Conservation (phyloP, 2,888 invertebrate species). For the Spodoptera exigua region DNA sequence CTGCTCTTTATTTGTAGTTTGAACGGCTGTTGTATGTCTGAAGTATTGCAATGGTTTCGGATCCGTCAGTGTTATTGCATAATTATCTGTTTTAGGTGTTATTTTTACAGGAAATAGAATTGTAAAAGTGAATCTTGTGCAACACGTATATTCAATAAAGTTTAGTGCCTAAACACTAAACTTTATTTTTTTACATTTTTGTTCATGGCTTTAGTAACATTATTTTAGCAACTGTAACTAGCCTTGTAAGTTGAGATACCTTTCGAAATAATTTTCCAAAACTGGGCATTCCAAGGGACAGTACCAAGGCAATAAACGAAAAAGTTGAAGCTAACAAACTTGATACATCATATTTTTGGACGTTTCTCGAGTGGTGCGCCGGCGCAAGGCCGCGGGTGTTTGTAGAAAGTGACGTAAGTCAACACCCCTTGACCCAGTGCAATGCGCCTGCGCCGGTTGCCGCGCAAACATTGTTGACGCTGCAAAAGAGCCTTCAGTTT, state of each 20-base stretch:
- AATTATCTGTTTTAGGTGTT: neutral
- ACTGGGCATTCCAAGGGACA: no score
- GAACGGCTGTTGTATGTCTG: no score
- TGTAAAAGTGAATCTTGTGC: slow-evolving; percentile 2
- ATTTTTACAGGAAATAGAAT: slow-evolving; percentile 1
- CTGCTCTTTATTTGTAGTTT: neutral
- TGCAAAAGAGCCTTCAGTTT: neutral
- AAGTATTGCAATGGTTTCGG: neutral
- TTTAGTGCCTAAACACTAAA: neutral
- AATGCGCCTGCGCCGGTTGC: slow-evolving; percentile 1
- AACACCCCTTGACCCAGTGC: slow-evolving; percentile 57
- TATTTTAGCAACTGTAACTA: no score
- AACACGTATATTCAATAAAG: no score
- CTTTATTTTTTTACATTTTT: slow-evolving; percentile 11
- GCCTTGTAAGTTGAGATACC: no score
- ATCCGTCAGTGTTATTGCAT: neutral
- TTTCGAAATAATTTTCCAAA: no score
- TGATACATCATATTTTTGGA: slow-evolving; percentile 29
- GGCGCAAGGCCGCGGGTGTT: slow-evolving; percentile 50
- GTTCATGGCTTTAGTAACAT: no score
- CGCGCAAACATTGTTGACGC: slow-evolving; percentile 7
- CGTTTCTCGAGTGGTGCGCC: slow-evolving; percentile 31
- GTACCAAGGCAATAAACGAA: no score
- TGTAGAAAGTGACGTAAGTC: slow-evolving; percentile 61
- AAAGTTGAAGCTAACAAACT: slow-evolving; percentile 13